phyloP scores from a whole-genome alignment of 1,140 invertebrate genomes.

The Ruditapes philippinarum region DNA sequence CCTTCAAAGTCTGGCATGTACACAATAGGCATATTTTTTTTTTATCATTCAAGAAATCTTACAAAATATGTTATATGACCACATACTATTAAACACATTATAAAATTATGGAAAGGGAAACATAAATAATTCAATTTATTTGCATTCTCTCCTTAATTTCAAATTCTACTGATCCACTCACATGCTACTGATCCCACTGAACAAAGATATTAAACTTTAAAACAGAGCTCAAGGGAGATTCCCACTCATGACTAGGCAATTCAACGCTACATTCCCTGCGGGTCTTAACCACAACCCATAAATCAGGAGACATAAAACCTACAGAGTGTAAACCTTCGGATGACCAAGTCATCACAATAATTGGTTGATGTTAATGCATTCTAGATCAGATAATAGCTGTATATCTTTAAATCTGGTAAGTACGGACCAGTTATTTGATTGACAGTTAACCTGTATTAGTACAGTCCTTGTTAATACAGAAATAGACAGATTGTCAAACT shows the following conservation, averaged over 20 bases:
- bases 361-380: slow-evolving; percentile 6
- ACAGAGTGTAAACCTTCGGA: neutral
- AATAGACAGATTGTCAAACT: no score
- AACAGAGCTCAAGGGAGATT: neutral
- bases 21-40: no score
- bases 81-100: no score
- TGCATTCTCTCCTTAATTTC: no score
- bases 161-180: no score
- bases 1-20: no score
- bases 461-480: no score
- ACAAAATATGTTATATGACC: no score
- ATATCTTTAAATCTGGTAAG: neutral
- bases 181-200: no score
- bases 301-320: neutral
- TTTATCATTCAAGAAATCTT: no score
- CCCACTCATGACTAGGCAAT: neutral
- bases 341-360: neutral
- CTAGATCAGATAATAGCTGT: neutral
- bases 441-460: neutral
- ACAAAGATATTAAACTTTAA: neutral
- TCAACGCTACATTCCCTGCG: neutral
- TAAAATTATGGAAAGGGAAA: no score
- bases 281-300: neutral
- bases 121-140: no score
- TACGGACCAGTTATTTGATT: neutral